Percentiles rank a stretch among this genome's conserved stretches.
Evolutionary conservation across 2,113 vertebrate genomes (phyloP).

Genomic region (Piprites chloris): DNA sequence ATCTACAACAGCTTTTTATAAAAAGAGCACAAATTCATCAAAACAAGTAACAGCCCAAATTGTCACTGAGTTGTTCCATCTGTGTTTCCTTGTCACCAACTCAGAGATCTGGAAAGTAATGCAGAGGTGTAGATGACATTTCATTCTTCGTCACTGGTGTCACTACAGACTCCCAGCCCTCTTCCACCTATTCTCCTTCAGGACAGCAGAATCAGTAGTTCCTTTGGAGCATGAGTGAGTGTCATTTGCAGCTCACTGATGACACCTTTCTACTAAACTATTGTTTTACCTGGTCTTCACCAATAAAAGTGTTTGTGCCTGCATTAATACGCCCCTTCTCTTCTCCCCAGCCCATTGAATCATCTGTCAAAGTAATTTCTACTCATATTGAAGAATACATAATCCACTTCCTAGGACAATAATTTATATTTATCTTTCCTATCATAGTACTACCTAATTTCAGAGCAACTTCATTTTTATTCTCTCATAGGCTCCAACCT

Average conservation of each 20-base stretch:
- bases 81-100: not conserved
- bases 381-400: not conserved
- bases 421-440: not conserved
- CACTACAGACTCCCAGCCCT: not conserved
- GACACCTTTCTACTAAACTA: not conserved
- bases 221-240: not conserved
- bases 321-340: not conserved
- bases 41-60: constrained; percentile 1
- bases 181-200: not conserved
- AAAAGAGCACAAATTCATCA: constrained; percentile 10
- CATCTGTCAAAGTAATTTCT: not conserved
- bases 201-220: not conserved
- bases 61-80: not conserved
- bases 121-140: not conserved
- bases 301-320: not conserved
- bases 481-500: not conserved
- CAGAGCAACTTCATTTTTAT: not conserved
- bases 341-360: not conserved
- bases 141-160: not conserved
- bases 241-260: not conserved
- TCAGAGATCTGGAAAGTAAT: not conserved
- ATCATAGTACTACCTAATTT: not conserved
- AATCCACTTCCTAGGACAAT: not conserved
- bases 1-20: not conserved
- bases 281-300: not conserved